These are phyloP conservation scores for Romanogobio albipinnatus DNA, from an alignment of 2,113 vertebrate species.

Conservation along the genomic window DNA sequence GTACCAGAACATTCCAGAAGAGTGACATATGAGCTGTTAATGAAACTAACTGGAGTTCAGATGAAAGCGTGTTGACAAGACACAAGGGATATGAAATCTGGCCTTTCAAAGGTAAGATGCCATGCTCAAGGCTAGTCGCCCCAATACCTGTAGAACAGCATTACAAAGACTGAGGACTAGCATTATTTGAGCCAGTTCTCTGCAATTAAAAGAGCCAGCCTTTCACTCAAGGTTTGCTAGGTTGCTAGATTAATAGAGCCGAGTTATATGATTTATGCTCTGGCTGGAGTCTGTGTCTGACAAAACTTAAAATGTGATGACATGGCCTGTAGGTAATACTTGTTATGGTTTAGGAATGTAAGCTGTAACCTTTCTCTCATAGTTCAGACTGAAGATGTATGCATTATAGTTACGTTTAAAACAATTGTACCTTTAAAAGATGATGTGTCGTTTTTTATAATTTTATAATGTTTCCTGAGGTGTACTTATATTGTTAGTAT, in stretches of 20 bases:
- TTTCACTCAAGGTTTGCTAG: constrained; percentile 49
- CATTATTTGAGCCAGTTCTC: constrained; percentile 35
- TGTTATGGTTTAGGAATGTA: constrained; percentile 50
- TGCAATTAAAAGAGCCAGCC: constrained; percentile 52
- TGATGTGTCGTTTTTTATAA: no score
- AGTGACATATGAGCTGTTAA: constrained; percentile 46
- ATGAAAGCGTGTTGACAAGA: constrained; percentile 36
- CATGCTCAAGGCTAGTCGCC: constrained; percentile 46
- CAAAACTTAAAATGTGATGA: constrained; percentile 28
- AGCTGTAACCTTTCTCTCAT: not conserved
- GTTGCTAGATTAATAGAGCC: constrained; percentile 36
- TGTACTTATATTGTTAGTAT: no score
- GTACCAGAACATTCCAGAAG: constrained; percentile 33
- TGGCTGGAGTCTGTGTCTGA: constrained; percentile 45
- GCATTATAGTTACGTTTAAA: not conserved
- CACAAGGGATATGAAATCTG: constrained; percentile 25
- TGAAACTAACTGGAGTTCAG: constrained; percentile 23
- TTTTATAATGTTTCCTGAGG: no score
- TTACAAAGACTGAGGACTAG: constrained; percentile 35
- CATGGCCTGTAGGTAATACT: constrained; percentile 53
- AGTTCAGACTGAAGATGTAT: constrained; percentile 7
- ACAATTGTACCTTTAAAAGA: not conserved
- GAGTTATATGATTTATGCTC: constrained; percentile 54
- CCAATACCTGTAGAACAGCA: constrained; percentile 28
- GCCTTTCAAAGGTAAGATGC: not conserved